A percentile compares a stretch with the other conserved stretches of the same genome.
These are phyloP conservation scores for Platyrinchus mystaceus DNA, from an alignment of 2,797 vertebrate genomes.

Conservation along the genomic window DNA sequence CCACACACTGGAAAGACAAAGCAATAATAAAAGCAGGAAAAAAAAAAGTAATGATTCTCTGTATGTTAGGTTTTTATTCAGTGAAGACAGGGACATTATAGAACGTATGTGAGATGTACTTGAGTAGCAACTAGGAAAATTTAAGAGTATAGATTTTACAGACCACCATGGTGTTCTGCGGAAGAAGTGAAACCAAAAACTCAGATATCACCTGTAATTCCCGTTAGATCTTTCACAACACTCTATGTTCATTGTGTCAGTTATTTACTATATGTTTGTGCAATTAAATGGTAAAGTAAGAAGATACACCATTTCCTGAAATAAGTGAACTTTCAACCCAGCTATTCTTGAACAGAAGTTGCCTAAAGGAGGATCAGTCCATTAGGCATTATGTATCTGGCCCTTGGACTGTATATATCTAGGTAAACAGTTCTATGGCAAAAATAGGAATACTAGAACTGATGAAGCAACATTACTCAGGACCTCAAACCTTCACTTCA, in stretches of 20 bases:
- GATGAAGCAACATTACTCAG: background rate
- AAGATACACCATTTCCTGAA: background rate
- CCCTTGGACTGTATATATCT: background rate
- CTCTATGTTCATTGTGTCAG: background rate
- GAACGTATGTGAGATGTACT: background rate
- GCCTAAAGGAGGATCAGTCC: background rate
- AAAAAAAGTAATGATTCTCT: background rate
- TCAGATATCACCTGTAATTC: background rate
- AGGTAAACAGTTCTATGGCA: background rate
- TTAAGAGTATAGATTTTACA: background rate
- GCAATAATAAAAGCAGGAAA: background rate
- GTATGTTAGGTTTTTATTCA: background rate
- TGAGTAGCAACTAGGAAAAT: background rate
- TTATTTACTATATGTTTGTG: background rate
- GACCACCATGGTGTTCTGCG: background rate
- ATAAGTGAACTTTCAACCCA: background rate
- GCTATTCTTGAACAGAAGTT: background rate
- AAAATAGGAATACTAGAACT: background rate
- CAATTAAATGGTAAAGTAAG: background rate
- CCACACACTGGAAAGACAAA: background rate
- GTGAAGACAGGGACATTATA: background rate
- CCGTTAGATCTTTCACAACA: background rate
- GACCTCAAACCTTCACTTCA: slow-evolving; percentile 31
- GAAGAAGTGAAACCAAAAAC: background rate
- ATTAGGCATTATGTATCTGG: background rate